A percentile compares a stretch with the other conserved stretches of the same genome.
phyloP scores from a whole-genome alignment of 2,888 invertebrate genomes.

The Onchidella celtica region DNA sequence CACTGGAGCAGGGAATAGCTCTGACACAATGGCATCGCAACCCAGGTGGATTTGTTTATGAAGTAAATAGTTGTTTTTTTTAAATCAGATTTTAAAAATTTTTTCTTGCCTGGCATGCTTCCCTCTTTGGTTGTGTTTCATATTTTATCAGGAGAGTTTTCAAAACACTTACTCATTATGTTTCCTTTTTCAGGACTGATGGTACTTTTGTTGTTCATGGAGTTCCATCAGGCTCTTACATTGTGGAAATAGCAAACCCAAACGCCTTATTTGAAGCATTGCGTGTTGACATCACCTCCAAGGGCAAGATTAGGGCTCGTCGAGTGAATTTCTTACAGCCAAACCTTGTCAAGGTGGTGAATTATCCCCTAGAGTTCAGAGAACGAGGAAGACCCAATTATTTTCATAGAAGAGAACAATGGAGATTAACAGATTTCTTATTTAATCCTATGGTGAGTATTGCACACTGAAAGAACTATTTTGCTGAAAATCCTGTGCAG shows the following conservation, averaged over 20 bases:
- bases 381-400: conserved; percentile 86
- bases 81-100: too few species aligned
- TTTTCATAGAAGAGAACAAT: conserved; percentile 96
- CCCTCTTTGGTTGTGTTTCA: too few species aligned
- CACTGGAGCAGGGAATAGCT: too few species aligned
- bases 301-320: conserved; percentile 96
- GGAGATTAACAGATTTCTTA: conserved; percentile 97
- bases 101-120: too few species aligned
- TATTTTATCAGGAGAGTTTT: too few species aligned
- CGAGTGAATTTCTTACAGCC: conserved; percentile 97
- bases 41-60: too few species aligned
- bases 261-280: conserved; percentile 96
- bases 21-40: too few species aligned
- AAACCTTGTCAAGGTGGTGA: conserved; percentile 88
- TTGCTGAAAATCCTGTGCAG: too few species aligned
- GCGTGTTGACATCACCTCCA: conserved; percentile 97
- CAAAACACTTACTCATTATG: too few species aligned
- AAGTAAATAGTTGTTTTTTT: too few species aligned
- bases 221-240: conserved; percentile 86
- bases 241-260: conserved; percentile 94
- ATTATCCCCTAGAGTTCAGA: conserved; percentile 95
- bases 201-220: conserved; percentile 94
- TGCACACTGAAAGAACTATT: too few species aligned
- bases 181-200: conserved; percentile 85
- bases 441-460: conserved; percentile 93